Conservation (phyloP, 2,888 invertebrate genomes). For the Oxytorus armatus region DNA sequence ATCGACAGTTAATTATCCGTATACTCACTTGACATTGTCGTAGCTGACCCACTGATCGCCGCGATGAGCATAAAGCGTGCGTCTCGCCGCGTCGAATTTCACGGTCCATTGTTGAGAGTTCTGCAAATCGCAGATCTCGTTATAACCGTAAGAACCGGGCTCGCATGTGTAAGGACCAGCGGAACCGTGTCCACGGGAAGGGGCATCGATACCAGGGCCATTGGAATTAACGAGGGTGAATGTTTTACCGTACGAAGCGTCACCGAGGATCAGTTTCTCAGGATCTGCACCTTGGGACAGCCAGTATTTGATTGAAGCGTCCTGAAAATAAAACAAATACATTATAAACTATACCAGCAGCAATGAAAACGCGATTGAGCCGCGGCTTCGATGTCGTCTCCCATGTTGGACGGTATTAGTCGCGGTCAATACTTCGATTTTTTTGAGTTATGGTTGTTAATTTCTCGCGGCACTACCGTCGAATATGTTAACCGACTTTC, state of each 20-base stretch:
- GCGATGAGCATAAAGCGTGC: constrained; percentile 84
- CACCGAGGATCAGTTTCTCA: constrained; percentile 89
- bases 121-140: constrained; percentile 86
- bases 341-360: neutral
- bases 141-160: constrained; percentile 89
- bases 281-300: constrained; percentile 86
- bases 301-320: constrained; percentile 86
- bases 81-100: constrained; percentile 82
- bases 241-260: constrained; percentile 90
- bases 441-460: too few relatives aligned
- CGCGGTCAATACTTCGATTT: too few relatives aligned
- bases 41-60: constrained; percentile 77
- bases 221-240: constrained; percentile 86
- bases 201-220: constrained; percentile 86
- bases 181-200: constrained; percentile 86
- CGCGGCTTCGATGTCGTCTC: too few relatives aligned
- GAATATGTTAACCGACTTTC: too few relatives aligned
- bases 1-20: neutral
- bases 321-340: constrained; percentile 74
- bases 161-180: constrained; percentile 88
- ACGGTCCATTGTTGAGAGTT: constrained; percentile 78
- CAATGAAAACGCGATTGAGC: neutral
- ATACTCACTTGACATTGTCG: constrained; percentile 76
- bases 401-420: too few relatives aligned
- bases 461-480: too few relatives aligned